These are phyloP conservation scores for Aurelia coerulea DNA, from an alignment of 30 jellyfish, hydroid and myxozoan genomes.

Conservation along the genomic window DNA sequence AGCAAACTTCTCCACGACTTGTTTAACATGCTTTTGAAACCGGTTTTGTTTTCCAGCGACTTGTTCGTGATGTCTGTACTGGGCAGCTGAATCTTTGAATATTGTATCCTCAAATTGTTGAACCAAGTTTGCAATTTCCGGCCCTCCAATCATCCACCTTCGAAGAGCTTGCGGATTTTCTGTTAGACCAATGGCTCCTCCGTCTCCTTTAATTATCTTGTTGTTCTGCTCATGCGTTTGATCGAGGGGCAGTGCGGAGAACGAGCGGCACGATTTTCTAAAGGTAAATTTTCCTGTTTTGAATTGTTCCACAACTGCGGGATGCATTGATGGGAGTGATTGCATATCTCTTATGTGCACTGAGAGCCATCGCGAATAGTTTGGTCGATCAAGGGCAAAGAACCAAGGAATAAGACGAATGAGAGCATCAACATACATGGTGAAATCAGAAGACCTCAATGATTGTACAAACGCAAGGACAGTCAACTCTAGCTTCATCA, in stretches of 20 bases:
- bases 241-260: slow-evolving; percentile 39
- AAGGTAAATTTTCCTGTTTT: too few species aligned
- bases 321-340: slow-evolving; percentile 16
- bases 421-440: too few species aligned
- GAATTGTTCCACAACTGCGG: slow-evolving; percentile 14
- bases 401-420: slow-evolving; percentile 31
- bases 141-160: slow-evolving; percentile 57
- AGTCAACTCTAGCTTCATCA: slow-evolving; percentile 23
- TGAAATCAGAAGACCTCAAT: slow-evolving; percentile 40
- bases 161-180: slow-evolving; percentile 31
- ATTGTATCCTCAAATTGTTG: slow-evolving; percentile 29
- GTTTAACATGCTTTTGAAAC: too few species aligned
- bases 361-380: slow-evolving; percentile 51
- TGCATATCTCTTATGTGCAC: slow-evolving; percentile 49
- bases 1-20: too few species aligned
- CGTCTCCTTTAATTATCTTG: slow-evolving; percentile 42
- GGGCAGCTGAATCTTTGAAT: slow-evolving; percentile 6
- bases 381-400: slow-evolving; percentile 48
- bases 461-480: slow-evolving; percentile 46
- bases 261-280: slow-evolving; percentile 21
- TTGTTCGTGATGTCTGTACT: slow-evolving; percentile 52
- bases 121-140: slow-evolving; percentile 47
- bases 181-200: slow-evolving; percentile 57
- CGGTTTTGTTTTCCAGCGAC: too few species aligned
- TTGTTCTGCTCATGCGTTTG: slow-evolving; percentile 44